A percentile compares a stretch with the other conserved stretches of the same genome.
Evolutionary conservation across 2,888 invertebrate species (phyloP).

Genomic region (Adela reaumurella): DNA sequence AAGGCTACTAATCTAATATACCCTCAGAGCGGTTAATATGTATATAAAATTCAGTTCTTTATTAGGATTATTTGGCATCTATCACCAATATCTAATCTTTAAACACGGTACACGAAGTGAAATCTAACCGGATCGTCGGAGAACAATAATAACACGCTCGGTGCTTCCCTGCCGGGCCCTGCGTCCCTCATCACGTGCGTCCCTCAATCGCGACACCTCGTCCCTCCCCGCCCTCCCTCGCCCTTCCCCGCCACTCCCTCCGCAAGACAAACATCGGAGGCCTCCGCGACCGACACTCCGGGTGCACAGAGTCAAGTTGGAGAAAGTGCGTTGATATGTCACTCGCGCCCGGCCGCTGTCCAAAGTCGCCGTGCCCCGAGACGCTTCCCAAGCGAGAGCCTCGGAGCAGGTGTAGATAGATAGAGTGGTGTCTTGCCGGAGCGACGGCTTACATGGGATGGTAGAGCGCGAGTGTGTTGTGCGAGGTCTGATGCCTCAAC

Average conservation of each 20-base stretch:
- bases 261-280: too few species aligned
- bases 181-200: constrained; percentile 29
- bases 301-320: too few species aligned
- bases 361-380: too few species aligned
- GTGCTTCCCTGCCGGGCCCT: constrained; percentile 44
- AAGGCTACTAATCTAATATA: constrained; percentile 36
- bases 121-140: constrained; percentile 40
- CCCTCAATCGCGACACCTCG: not conserved
- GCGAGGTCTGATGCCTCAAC: constrained; percentile 12
- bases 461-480: constrained; percentile 17
- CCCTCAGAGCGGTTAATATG: constrained; percentile 54
- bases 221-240: not conserved
- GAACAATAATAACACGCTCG: not conserved
- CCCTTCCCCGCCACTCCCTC: too few species aligned
- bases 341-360: too few species aligned
- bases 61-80: constrained; percentile 56
- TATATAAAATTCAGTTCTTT: constrained; percentile 57
- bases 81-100: constrained; percentile 49
- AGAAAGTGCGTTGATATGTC: too few species aligned
- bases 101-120: constrained; percentile 50
- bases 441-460: not conserved
- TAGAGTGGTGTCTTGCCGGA: too few species aligned
- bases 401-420: too few species aligned
- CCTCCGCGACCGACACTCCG: too few species aligned
- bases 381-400: too few species aligned